Evolutionary conservation across 2,797 vertebrate species (phyloP), one percentile per base, ranked within the genome.

Genomic region (Mus caroli): DNA sequence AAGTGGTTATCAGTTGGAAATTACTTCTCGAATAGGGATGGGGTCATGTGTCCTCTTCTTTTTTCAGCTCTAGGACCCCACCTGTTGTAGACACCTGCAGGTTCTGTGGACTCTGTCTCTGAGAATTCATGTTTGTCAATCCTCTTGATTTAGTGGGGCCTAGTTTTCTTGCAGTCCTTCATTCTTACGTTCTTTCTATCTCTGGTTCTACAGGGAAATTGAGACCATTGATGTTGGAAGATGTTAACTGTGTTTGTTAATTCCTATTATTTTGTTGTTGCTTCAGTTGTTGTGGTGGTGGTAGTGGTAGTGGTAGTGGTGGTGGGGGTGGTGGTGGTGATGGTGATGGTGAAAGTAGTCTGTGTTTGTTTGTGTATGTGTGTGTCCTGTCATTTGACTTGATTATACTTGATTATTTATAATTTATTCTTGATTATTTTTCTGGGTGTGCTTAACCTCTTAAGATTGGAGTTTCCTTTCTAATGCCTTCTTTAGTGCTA

Each of bases 281-380:
- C 31, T 79, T 1, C 31, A 20, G 3, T 8, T 77, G 77, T 9
- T 11, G 77, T 77, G 6, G 26, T 50, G 26, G 2, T 77, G 14
- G 2, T 46, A 1, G 1, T 50, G 6, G 0, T 76, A 2, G 0
- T 14, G 24, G 12, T 73, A 20, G 3, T 73, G n/a, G n/a, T 34
- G 52, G 11, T n/a, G n/a, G n/a, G n/a, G n/a, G n/a, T n/a, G n/a
- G 77, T 77, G 6, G 26, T 50, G 26, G 2, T 77, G 14, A 1
- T 46, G 1, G 1, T 50, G 6, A 0, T 54, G 54, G 54, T 75
- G 37, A 24, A 13, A 4, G 64, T 34, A 17, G 40, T 12, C 19
- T 24, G 71, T 40, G 71, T 75, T 15, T 75, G 11, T 75, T 10
- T 71, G 69, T 71, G 37, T 75, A 4, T 75, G 17, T 73, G n/a